Evolutionary conservation across 1,140 invertebrate genomes (phyloP).

Genomic region (Drosophila albomicans): DNA sequence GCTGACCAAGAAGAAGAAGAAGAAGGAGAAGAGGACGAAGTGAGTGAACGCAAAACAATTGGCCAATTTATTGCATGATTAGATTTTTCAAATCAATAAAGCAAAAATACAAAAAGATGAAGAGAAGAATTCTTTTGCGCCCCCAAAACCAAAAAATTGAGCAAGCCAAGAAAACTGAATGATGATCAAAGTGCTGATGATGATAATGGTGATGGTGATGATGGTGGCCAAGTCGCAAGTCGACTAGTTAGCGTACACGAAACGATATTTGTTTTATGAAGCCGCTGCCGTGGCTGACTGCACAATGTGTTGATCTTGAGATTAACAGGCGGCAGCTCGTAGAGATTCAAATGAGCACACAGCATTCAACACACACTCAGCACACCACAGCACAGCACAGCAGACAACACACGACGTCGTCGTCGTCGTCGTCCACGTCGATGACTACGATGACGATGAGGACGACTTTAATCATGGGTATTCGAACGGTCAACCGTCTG

Average conservation of each 20-base stretch:
- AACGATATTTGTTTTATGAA: conserved; percentile 81
- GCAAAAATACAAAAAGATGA: conserved; percentile 14
- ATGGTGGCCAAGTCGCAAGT: conserved; percentile 43
- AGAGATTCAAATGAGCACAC: conserved; percentile 80
- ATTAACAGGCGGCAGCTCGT: conserved; percentile 76
- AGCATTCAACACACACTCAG: conserved; percentile 20
- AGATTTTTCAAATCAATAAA: conserved; percentile 81
- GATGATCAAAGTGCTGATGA: conserved; percentile 31
- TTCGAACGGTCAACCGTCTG: conserved; percentile 50
- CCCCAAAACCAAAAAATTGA: conserved; percentile 63
- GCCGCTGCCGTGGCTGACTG: conserved; percentile 51
- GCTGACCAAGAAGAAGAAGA: conserved; percentile 29
- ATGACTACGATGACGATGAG: conserved; percentile 52
- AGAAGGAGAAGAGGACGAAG: conserved; percentile 14
- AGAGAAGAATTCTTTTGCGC: conserved; percentile 37
- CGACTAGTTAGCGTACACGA: conserved; percentile 77
- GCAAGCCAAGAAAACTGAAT: conserved; percentile 64
- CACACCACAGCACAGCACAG: background rate
- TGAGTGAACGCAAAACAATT: conserved; percentile 67
- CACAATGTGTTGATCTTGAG: conserved; percentile 81
- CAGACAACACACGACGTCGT: conserved; percentile 16
- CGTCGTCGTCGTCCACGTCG: conserved; percentile 1
- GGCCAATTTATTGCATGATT: conserved; percentile 83
- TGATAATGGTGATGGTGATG: conserved; percentile 33
- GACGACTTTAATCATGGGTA: conserved; percentile 67